phyloP scores from a whole-genome alignment of 2,888 invertebrate genomes.

The Dasypogon diadema region DNA sequence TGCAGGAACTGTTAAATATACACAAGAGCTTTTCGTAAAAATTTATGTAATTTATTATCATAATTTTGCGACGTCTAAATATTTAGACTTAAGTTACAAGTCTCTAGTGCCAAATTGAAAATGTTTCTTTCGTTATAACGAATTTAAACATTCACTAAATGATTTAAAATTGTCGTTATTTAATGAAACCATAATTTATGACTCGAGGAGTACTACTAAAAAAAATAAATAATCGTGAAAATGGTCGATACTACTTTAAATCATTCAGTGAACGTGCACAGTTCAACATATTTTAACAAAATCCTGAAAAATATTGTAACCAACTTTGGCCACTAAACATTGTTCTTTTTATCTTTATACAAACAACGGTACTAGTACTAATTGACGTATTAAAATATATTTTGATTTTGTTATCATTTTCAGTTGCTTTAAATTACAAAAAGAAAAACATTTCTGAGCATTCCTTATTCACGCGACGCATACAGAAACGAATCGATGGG shows the following conservation, averaged over 20 bases:
- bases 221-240: not conserved
- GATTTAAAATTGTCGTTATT: not conserved
- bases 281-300: not conserved
- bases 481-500: not conserved
- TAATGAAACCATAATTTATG: not conserved
- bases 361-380: conserved; percentile 35
- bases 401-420: conserved; percentile 9
- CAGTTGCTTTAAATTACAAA: not conserved
- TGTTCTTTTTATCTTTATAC: not conserved
- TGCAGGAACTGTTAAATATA: no score
- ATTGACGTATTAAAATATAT: conserved; percentile 49
- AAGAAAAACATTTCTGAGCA: conserved; percentile 28
- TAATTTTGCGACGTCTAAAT: not conserved
- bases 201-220: not conserved
- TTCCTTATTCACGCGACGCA: not conserved
- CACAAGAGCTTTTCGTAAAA: no score
- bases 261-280: not conserved
- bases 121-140: not conserved
- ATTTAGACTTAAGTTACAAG: conserved; percentile 2
- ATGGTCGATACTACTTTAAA: not conserved
- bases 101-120: conserved; percentile 25
- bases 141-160: not conserved
- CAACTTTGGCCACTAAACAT: conserved; percentile 27
- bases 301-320: conserved; percentile 20
- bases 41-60: conserved; percentile 4